These are phyloP conservation scores for Cheilosia soror DNA, from an alignment of 2,888 invertebrate species.

Conservation along the genomic window DNA sequence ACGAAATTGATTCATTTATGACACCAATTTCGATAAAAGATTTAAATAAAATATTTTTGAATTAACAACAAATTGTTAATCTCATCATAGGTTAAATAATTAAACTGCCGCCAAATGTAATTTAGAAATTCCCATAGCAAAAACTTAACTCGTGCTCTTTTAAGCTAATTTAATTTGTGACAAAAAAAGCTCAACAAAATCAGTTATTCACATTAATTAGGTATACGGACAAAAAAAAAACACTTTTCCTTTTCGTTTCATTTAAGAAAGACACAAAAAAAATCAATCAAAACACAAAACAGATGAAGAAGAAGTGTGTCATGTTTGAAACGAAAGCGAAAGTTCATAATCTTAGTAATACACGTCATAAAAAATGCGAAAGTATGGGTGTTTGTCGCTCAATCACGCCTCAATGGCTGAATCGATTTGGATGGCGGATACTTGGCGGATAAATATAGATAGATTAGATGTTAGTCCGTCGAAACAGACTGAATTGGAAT, in stretches of 20 bases:
- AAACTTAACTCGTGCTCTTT: not conserved
- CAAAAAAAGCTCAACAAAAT: not conserved
- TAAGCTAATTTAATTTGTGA: too few species aligned
- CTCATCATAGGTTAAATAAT: constrained; percentile 6
- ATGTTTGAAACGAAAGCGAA: constrained; percentile 67
- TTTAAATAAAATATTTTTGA: constrained; percentile 10
- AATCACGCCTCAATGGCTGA: too few species aligned
- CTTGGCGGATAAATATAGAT: too few species aligned
- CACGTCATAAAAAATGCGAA: too few species aligned
- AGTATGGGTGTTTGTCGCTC: too few species aligned
- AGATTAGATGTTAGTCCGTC: too few species aligned
- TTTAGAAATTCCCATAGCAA: constrained; percentile 4
- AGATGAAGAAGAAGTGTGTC: constrained; percentile 62
- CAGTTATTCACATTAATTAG: constrained; percentile 29
- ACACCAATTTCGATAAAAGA: constrained; percentile 25
- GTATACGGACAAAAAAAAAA: not conserved
- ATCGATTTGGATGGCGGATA: too few species aligned
- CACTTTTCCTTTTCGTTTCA: constrained; percentile 47
- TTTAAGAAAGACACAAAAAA: not conserved
- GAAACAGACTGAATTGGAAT: too few species aligned
- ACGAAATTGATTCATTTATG: not conserved
- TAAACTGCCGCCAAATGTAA: constrained; percentile 3
- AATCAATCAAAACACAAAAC: constrained; percentile 27
- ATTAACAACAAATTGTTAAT: constrained; percentile 10
- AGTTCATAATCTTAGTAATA: constrained; percentile 37